Evolutionary conservation across 2,888 invertebrate species (phyloP).

Genomic region (Napeogenes sylphis): DNA sequence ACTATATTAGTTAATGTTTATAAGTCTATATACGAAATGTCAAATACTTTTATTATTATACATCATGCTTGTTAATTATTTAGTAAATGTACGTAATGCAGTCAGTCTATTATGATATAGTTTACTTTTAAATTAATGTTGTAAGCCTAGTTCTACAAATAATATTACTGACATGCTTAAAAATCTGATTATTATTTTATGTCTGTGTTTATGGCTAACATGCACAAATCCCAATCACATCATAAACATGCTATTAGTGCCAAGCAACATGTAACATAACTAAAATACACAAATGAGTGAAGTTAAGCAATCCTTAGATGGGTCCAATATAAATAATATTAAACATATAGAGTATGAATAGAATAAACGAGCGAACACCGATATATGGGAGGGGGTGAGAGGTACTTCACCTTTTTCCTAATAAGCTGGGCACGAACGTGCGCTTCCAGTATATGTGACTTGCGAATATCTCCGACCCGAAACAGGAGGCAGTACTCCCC

Average conservation of each 20-base stretch:
- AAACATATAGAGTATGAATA: conserved; percentile 18
- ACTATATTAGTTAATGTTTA: background rate
- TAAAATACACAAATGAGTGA: conserved; percentile 28
- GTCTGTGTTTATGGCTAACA: no score
- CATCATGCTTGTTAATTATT: background rate
- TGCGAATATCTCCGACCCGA: conserved; percentile 96
- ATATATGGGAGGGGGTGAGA: conserved; percentile 10
- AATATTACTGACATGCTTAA: no score
- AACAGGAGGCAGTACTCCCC: conserved; percentile 95
- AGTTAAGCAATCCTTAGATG: conserved; percentile 55
- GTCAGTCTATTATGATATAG: no score
- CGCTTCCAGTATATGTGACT: conserved; percentile 98
- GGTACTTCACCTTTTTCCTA: conserved; percentile 84
- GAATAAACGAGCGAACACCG: conserved; percentile 16
- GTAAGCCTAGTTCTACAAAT: no score
- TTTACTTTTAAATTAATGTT: no score
- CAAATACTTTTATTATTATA: background rate
- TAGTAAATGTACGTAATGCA: no score
- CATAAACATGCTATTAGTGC: conserved; percentile 5
- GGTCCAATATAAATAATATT: conserved; percentile 49
- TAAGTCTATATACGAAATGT: background rate
- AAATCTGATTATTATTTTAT: no score
- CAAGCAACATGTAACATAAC: conserved; percentile 14
- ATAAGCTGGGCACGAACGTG: conserved; percentile 97
- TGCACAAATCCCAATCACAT: conserved; percentile 4